phyloP scores from a whole-genome alignment of 2,797 vertebrate species.

The Chaetophractus vellerosus region DNA sequence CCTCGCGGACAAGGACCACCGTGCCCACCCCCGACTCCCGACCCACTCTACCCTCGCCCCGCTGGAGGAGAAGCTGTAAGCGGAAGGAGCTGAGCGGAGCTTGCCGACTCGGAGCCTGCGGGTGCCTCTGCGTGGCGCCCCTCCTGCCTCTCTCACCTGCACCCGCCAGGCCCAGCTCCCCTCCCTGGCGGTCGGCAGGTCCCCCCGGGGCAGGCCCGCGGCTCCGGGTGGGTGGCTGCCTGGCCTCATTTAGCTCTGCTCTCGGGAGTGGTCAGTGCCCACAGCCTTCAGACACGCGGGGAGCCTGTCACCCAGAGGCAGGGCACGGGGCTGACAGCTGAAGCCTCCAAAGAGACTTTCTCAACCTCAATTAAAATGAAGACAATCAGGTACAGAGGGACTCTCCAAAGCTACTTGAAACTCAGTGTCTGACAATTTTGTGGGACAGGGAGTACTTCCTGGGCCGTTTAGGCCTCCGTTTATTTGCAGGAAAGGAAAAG shows the following conservation, averaged over 20 bases:
- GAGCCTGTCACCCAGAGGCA: neutral
- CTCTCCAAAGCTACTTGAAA: too few relatives aligned
- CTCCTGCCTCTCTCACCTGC: too few relatives aligned
- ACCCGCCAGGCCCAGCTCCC: too few relatives aligned
- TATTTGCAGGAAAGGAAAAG: neutral
- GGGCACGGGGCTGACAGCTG: neutral
- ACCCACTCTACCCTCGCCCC: too few relatives aligned
- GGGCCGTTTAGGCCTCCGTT: neutral
- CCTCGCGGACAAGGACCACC: too few relatives aligned
- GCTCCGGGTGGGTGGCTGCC: too few relatives aligned
- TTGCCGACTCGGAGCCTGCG: too few relatives aligned
- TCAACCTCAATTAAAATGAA: neutral
- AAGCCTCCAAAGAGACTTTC: neutral
- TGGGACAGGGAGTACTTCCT: rapidly evolving
- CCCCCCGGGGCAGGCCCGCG: neutral
- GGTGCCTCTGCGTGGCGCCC: too few relatives aligned
- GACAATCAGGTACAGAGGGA: neutral
- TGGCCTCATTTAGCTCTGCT: neutral
- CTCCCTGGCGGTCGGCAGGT: too few relatives aligned
- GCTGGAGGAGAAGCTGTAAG: too few relatives aligned
- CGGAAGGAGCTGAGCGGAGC: too few relatives aligned
- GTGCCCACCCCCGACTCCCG: too few relatives aligned
- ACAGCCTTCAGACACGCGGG: rapidly evolving
- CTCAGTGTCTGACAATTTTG: neutral
- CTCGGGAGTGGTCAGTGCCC: neutral